A percentile compares a stretch with the other conserved stretches of the same genome.
These are phyloP conservation scores for Polyommatus icarus DNA, from an alignment of 2,888 invertebrate species.

Conservation along the genomic window DNA sequence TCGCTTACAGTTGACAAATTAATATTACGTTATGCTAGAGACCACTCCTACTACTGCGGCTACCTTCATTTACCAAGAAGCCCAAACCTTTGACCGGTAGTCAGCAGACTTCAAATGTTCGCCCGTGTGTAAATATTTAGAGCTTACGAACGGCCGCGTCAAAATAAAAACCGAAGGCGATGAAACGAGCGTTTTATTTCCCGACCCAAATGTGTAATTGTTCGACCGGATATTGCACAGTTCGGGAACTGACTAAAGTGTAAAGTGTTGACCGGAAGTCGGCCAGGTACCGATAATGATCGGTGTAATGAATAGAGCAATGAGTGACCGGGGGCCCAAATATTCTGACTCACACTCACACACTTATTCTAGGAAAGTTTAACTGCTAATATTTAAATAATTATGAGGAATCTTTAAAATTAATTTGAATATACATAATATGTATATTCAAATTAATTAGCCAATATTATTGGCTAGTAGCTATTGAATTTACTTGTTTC, in stretches of 20 bases:
- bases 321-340: slow-evolving; percentile 38
- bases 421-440: too few species aligned
- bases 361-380: not conserved
- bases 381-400: not conserved
- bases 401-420: too few species aligned
- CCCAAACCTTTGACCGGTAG: not conserved
- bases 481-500: not conserved
- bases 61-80: slow-evolving; percentile 4
- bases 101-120: slow-evolving; percentile 16
- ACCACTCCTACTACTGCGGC: not conserved
- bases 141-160: slow-evolving; percentile 22
- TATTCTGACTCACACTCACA: slow-evolving; percentile 45
- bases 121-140: slow-evolving; percentile 24
- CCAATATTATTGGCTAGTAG: too few species aligned
- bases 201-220: slow-evolving; percentile 44
- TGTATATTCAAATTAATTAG: too few species aligned
- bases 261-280: slow-evolving; percentile 60
- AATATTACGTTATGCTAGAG: not conserved
- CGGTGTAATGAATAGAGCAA: slow-evolving; percentile 56
- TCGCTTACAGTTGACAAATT: not conserved
- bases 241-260: slow-evolving; percentile 58
- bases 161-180: slow-evolving; percentile 31
- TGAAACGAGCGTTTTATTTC: slow-evolving; percentile 35
- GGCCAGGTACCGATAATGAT: slow-evolving; percentile 48
- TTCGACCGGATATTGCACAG: slow-evolving; percentile 68